Conservation (phyloP, 2,113 vertebrate genomes). For the Misgurnus anguillicaudatus region DNA sequence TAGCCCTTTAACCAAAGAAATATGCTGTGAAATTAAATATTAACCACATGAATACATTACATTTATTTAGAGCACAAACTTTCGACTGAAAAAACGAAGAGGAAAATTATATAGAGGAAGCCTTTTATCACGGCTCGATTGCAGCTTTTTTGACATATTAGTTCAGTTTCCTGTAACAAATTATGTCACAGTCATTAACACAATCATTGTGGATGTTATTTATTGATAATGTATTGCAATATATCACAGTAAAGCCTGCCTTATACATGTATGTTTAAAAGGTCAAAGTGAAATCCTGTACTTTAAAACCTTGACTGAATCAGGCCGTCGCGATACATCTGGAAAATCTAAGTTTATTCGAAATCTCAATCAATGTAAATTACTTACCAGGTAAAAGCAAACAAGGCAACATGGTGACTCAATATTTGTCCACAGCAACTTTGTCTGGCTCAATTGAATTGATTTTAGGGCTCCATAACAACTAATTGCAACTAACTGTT, state of each 20-base stretch:
- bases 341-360: not conserved
- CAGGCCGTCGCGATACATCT: not conserved
- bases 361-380: no score
- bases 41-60: constrained; percentile 47
- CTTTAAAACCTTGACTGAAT: constrained; percentile 13
- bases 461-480: no score
- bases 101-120: not conserved
- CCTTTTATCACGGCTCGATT: not conserved
- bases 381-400: no score
- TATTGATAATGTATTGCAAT: constrained; percentile 1
- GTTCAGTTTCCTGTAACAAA: constrained; percentile 6
- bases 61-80: constrained; percentile 43
- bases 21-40: constrained; percentile 52
- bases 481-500: no score
- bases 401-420: no score
- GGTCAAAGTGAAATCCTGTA: not conserved
- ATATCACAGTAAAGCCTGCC: not conserved
- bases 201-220: not conserved
- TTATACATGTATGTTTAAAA: not conserved
- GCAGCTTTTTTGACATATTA: not conserved
- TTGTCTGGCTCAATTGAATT: no score
- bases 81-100: constrained; percentile 3
- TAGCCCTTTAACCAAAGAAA: constrained; percentile 38
- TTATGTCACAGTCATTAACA: constrained; percentile 8
- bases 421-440: no score